Conservation (phyloP, 1,140 invertebrate species). For the Chironomus tepperi region DNA sequence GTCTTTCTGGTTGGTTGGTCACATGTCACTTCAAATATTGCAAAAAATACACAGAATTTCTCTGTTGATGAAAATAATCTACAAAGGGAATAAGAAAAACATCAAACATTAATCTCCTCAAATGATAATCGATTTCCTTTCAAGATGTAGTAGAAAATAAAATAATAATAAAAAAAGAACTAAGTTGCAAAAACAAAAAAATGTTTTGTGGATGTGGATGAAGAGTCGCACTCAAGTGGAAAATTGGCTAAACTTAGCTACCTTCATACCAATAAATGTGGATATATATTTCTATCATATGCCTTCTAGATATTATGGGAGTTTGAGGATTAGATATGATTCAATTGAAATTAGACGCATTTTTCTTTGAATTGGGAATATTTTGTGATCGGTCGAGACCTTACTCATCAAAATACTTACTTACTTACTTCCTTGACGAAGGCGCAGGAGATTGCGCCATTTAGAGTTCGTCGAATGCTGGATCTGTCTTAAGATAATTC, state of each 20-base stretch:
- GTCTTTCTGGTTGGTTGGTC: neutral
- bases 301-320: neutral
- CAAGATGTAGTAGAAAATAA: neutral
- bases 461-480: too few relatives aligned
- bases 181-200: neutral
- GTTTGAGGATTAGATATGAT: too few relatives aligned
- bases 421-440: too few relatives aligned
- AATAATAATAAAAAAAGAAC: too few relatives aligned
- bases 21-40: constrained; percentile 7
- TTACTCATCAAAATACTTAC: too few relatives aligned
- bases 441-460: too few relatives aligned
- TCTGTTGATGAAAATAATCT: neutral
- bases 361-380: too few relatives aligned
- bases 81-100: neutral
- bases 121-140: constrained; percentile 14
- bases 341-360: too few relatives aligned
- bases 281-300: constrained; percentile 9
- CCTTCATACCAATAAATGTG: neutral
- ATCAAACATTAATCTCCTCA: constrained; percentile 5
- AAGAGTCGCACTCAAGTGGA: neutral
- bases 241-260: constrained; percentile 2
- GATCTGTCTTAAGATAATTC: too few relatives aligned
- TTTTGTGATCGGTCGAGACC: too few relatives aligned
- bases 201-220: neutral
- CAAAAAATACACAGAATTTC: neutral